A percentile compares a stretch with the other conserved stretches of the same genome.
These are phyloP conservation scores for Siniperca obscura DNA, from an alignment of 2,797 vertebrate species.

Conservation along the genomic window DNA sequence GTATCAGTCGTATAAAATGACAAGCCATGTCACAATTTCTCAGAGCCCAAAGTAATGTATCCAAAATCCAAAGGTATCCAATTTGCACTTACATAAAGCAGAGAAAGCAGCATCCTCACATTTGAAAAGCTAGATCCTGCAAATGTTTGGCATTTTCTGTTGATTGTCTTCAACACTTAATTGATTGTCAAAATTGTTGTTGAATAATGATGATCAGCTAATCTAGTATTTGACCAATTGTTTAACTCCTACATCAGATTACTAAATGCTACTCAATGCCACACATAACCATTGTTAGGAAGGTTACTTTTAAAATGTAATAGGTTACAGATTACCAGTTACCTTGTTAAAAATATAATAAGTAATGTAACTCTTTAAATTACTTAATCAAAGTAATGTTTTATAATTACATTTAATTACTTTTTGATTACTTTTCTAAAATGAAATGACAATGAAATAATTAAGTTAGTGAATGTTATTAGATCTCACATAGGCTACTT, in stretches of 20 bases:
- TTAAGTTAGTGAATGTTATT: too few species aligned
- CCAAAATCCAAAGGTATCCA: neutral
- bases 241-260: neutral
- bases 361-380: too few species aligned
- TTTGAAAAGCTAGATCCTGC: neutral
- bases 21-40: neutral
- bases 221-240: neutral
- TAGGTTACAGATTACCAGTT: too few species aligned
- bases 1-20: neutral
- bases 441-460: too few species aligned
- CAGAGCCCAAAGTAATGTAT: neutral
- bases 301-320: too few species aligned
- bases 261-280: neutral
- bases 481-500: too few species aligned
- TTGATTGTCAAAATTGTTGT: neutral
- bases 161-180: neutral
- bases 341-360: too few species aligned
- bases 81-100: neutral
- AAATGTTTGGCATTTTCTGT: neutral
- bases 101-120: neutral
- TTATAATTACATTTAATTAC: too few species aligned
- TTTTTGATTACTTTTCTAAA: too few species aligned
- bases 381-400: too few species aligned
- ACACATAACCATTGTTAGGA: neutral
- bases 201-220: neutral